Conservation (phyloP, 2,888 invertebrate genomes). For the Hartigia nigra region DNA sequence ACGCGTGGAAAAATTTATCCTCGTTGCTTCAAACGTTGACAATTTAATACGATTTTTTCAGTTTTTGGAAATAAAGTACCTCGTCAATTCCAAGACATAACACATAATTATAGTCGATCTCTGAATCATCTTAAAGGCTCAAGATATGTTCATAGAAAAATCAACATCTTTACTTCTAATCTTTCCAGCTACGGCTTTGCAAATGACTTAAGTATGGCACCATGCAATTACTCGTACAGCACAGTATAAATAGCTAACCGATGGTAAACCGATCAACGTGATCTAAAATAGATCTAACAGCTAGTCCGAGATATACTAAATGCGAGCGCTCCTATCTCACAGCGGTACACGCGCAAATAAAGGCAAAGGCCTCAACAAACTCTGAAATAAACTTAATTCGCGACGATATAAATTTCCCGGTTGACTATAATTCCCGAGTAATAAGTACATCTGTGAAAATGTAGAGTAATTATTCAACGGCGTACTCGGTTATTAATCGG, state of each 20-base stretch:
- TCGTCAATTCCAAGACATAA: background rate
- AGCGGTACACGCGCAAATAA: background rate
- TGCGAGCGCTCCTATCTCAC: background rate
- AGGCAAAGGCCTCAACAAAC: background rate
- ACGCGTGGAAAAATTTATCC: background rate
- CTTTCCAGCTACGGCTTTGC: background rate
- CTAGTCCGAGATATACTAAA: background rate
- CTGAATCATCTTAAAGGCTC: background rate
- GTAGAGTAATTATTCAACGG: background rate
- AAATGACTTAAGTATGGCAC: constrained; percentile 2
- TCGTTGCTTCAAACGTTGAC: background rate
- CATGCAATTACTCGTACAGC: background rate
- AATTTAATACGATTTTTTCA: background rate
- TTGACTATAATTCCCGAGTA: background rate
- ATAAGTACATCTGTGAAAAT: background rate
- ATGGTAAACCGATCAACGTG: background rate
- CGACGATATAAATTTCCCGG: background rate
- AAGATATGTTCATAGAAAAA: background rate
- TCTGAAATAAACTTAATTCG: background rate
- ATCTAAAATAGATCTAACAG: background rate
- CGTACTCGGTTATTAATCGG: background rate
- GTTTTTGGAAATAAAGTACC: background rate
- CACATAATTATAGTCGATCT: background rate
- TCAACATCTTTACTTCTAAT: background rate
- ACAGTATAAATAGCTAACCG: background rate